These are phyloP conservation scores for Temnopleurus reevesii DNA, from an alignment of 53 echinoderm and acorn worm species.

Conservation along the genomic window DNA sequence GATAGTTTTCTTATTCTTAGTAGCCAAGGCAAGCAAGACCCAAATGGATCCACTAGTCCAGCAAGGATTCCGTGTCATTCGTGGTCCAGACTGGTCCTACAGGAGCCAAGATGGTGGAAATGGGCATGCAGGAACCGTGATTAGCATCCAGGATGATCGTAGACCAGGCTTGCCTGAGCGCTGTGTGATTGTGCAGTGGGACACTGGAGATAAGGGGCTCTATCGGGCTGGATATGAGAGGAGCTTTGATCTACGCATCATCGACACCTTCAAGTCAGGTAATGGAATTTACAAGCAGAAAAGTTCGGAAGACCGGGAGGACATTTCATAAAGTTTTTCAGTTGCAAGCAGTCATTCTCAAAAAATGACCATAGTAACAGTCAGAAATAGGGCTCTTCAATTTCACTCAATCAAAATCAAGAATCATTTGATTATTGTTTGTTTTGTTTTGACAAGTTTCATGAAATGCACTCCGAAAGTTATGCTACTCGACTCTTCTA, in stretches of 20 bases:
- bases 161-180: conserved; percentile 42
- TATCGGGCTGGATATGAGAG: conserved; percentile 78
- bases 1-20: no score
- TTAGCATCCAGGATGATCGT: conserved; percentile 43
- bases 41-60: background rate
- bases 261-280: conserved; percentile 47
- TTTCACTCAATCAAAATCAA: no score
- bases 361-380: no score
- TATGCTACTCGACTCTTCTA: no score
- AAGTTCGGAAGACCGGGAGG: no score
- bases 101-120: conserved; percentile 77
- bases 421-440: no score
- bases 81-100: conserved; percentile 84
- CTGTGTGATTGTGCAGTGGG: conserved; percentile 79
- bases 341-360: no score
- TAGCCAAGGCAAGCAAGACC: no score
- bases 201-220: conserved; percentile 76
- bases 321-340: no score
- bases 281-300: background rate
- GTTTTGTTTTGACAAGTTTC: no score
- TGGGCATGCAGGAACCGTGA: conserved; percentile 78
- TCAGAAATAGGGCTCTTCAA: no score
- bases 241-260: conserved; percentile 66
- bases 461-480: no score
- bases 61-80: conserved; percentile 70